Evolutionary conservation across 2,797 vertebrate species (phyloP), one percentile per base, ranked within the genome.

Genomic region (Parotocinclus haroldoi): DNA sequence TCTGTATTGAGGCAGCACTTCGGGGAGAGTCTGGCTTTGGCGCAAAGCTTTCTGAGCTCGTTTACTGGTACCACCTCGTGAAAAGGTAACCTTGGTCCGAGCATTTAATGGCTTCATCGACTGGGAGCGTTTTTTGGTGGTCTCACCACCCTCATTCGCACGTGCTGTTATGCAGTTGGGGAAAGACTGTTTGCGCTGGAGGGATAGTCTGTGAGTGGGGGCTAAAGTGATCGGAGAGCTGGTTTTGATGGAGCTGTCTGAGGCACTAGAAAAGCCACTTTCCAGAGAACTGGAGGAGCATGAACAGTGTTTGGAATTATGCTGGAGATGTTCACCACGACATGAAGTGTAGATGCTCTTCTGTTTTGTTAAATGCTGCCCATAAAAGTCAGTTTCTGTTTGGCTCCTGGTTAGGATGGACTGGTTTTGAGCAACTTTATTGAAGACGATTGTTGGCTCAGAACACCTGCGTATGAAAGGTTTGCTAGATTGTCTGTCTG

Each of bases 71-170:
- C 66, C 72, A 59, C 71, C 71, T 58, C 69, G 62, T 37, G 75
- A 86, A 49, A 79, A 64, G 65, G 83, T 72, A 10, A 69, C 57
- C 74, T 85, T 90, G 63, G 82, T 89, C 64, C 56, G 59, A 14
- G 61, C 42, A 50, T 68, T 61, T 50, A 70, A 79, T 9, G 77
- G 83, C 69, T 84, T 72, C 63, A 91, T 90, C 0, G 92, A 93
- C 79, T 86, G 71, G 10, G 91, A 91, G 63, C 91, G 90, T 54
- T 86, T 93, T 76, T 85, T 91, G 10, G 86, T 76, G n/a, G 87
- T 82, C 72, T 80, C 79, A 36, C 7, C 69, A 6, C 75, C 17
- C 2, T 13, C 81, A 11, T 51, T 57, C 62, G 49, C 73, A 73
- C 11, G 58, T 38, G 66, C 81, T 82, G 10, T 77, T 59, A 38